Base-by-base conservation (phyloP, 2,888 invertebrate genomes). In the Elegia similella region DNA sequence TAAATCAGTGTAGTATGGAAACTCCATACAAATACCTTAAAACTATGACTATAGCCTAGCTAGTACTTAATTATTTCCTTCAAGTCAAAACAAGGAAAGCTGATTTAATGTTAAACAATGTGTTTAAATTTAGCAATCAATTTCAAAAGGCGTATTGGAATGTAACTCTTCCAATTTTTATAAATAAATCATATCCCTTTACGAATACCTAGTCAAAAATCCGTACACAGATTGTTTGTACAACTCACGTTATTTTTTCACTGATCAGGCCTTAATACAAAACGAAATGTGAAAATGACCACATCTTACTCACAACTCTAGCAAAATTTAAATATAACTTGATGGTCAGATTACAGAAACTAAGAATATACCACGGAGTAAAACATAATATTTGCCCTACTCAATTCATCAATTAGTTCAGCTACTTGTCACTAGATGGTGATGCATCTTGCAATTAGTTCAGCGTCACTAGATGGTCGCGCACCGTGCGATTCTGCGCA, bases 1-100 rank as follows among this genome's bases (percentile, higher is more conserved):
- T 82, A 80, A 69, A 66, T 75, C 68, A 73, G 66, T 64, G 71
- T 78, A 47, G 67, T 78, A 80, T 75, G 78, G 76, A 75, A 64
- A 69, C 57, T 72, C 76, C 80, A 79, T 77, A 79, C 62, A 65
- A 62, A 67, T 69, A 73, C 69, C 70, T 76, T 78, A 69, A 68
- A 73, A 71, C 80, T 80, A 80, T 62, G 70, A 71, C 72, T 76
- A 80, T 73, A 75, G 63, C 61, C 73, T 76, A 75, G 73, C 64
- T 67, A 69, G 62, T 68, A 63, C 64, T 60, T 61, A 66, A 62
- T 67, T 68, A 60, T 61, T 59, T 69, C 67, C 64, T 63, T 68
- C 70, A 64, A 59, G 43, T 54, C 61, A 62, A 62, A 66, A 68
- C 59, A 55, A 63, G 58, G 66, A 66, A 71, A 72, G 68, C 69